phyloP scores from a whole-genome alignment of 2,113 vertebrate species.

The Paratilapia polleni region DNA sequence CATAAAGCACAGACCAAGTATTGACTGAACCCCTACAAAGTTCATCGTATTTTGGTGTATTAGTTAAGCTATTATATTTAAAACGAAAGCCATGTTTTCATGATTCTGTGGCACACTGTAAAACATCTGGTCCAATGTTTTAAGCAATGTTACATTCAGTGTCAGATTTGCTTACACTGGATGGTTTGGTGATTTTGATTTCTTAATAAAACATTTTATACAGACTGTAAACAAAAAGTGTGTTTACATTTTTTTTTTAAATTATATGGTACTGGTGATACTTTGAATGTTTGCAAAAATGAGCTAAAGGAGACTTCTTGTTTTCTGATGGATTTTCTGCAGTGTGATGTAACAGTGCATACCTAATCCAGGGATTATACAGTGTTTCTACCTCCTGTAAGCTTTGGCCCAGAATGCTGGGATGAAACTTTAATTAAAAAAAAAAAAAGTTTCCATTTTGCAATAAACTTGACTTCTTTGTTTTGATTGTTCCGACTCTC shows the following conservation, averaged over 20 bases:
- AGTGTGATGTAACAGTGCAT: not conserved
- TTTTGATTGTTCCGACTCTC: not conserved
- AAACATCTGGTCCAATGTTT: not conserved
- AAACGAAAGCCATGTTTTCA: not conserved
- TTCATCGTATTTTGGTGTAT: not conserved
- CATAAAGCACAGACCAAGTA: not conserved
- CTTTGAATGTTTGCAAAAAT: not conserved
- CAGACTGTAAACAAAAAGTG: not conserved
- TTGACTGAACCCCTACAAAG: not conserved
- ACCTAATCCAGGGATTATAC: not conserved
- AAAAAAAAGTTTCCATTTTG: conserved; percentile 22
- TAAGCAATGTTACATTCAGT: not conserved
- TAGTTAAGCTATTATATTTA: conserved; percentile 12
- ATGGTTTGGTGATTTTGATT: not conserved
- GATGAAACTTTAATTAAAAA: conserved; percentile 44
- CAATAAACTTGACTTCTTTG: not conserved
- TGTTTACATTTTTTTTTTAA: not conserved
- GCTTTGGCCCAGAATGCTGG: not conserved
- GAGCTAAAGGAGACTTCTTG: not conserved
- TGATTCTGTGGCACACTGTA: not conserved
- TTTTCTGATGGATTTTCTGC: not conserved
- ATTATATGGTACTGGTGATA: not conserved
- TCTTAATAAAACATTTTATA: conserved; percentile 6
- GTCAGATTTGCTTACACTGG: not conserved
- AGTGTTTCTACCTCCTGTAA: not conserved